phyloP scores from a whole-genome alignment of 2,797 vertebrate species.

The Dryobates pubescens region DNA sequence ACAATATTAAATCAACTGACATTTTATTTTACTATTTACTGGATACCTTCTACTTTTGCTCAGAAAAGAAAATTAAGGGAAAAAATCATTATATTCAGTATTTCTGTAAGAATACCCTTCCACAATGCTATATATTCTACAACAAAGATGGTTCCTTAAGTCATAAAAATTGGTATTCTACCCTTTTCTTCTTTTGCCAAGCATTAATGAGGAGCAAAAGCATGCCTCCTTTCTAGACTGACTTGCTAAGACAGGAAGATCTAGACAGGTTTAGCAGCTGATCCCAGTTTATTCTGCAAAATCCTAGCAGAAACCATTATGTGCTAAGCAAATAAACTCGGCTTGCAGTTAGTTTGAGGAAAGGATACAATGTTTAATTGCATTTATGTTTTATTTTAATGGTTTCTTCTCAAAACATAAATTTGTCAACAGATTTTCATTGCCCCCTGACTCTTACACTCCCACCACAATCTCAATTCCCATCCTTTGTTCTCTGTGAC shows the following conservation, averaged over 20 bases:
- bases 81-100: neutral
- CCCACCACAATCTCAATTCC: neutral
- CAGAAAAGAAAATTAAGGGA: neutral
- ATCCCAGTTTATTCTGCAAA: neutral
- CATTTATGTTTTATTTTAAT: neutral
- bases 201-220: neutral
- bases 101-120: neutral
- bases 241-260: neutral
- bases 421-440: neutral
- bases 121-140: neutral
- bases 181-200: neutral
- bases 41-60: neutral
- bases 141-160: neutral
- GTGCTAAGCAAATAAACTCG: neutral
- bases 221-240: neutral
- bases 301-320: neutral
- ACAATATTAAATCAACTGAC: neutral
- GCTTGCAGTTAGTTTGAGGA: neutral
- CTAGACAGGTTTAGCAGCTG: neutral
- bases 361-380: neutral
- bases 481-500: neutral
- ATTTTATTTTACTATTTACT: constrained; percentile 1
- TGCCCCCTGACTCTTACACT: neutral
- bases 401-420: neutral
- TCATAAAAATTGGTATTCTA: neutral